These are phyloP conservation scores for Anguilla rostrata DNA, from an alignment of 2,113 vertebrate species.

Conservation along the genomic window DNA sequence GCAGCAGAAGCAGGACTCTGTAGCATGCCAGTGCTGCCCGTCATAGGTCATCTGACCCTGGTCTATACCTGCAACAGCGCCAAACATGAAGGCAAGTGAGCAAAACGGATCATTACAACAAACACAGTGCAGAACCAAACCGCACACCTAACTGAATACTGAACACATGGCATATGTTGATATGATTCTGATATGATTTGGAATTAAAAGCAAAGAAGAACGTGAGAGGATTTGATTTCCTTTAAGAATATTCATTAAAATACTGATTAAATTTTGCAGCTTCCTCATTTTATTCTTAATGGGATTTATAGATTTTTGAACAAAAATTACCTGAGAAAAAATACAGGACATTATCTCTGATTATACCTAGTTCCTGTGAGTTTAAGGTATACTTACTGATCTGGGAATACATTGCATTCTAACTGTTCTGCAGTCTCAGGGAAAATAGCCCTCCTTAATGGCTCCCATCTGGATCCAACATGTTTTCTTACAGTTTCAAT, in stretches of 20 bases:
- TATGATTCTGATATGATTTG: no score
- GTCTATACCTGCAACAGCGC: conserved; percentile 81
- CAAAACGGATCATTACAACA: not conserved
- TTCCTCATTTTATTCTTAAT: not conserved
- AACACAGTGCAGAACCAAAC: not conserved
- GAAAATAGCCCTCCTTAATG: conserved; percentile 58
- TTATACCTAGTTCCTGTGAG: not conserved
- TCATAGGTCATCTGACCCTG: conserved; percentile 99
- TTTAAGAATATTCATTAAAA: not conserved
- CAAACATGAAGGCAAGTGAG: not conserved
- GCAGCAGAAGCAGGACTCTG: conserved; percentile 93
- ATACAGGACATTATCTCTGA: not conserved
- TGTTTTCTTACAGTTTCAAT: conserved; percentile 58
- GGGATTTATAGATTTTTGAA: not conserved
- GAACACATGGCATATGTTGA: not conserved
- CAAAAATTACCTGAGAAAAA: not conserved
- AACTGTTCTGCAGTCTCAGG: conserved; percentile 51
- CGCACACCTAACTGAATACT: not conserved
- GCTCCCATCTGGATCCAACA: conserved; percentile 62
- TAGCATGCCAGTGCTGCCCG: conserved; percentile 97
- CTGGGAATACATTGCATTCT: conserved; percentile 56
- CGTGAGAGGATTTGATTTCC: not conserved
- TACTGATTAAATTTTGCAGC: not conserved
- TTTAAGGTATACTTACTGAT: conserved; percentile 51
- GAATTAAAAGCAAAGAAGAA: no score